phyloP scores from a whole-genome alignment of 2,888 invertebrate genomes.

The Coelogynopora nodosa region DNA sequence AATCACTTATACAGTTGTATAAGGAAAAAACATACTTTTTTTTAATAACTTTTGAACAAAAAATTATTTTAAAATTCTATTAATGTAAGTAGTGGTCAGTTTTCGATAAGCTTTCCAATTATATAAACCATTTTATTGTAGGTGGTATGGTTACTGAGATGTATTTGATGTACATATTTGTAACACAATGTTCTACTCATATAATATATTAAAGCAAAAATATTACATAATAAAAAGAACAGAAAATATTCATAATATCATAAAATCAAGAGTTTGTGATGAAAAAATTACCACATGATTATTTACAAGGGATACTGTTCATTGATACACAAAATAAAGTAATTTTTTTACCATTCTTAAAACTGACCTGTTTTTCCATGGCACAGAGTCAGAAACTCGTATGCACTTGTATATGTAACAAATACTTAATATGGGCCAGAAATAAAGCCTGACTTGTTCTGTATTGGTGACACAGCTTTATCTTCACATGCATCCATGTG shows the following conservation, averaged over 20 bases:
- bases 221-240: background rate
- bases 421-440: background rate
- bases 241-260: background rate
- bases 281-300: too few relatives aligned
- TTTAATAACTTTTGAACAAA: too few relatives aligned
- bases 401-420: too few relatives aligned
- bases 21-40: too few relatives aligned
- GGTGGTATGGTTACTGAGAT: too few relatives aligned
- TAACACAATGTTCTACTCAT: background rate
- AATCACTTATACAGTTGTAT: too few relatives aligned
- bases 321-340: background rate
- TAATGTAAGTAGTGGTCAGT: too few relatives aligned
- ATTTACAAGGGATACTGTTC: too few relatives aligned
- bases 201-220: background rate
- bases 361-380: background rate
- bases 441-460: background rate
- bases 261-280: background rate
- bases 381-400: background rate
- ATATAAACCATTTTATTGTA: too few relatives aligned
- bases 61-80: too few relatives aligned
- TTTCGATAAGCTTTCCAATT: too few relatives aligned
- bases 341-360: background rate
- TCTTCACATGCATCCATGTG: background rate
- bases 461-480: background rate
- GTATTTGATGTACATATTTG: too few relatives aligned